A percentile compares a stretch with the other conserved stretches of the same genome.
These are phyloP conservation scores for Dexiosoma caninum DNA, from an alignment of 2,888 invertebrate species.

Conservation along the genomic window DNA sequence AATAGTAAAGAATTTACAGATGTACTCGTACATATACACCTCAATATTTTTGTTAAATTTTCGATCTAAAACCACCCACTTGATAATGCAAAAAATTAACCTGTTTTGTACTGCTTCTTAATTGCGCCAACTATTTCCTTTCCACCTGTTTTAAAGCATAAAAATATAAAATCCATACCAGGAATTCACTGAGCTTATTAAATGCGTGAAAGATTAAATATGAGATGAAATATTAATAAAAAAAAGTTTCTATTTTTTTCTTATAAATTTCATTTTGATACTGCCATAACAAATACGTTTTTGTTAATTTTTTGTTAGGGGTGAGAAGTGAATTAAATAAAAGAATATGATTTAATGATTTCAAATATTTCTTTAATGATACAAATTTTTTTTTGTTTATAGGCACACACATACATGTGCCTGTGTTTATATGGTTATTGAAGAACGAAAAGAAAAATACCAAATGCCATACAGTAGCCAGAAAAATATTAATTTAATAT, in stretches of 20 bases:
- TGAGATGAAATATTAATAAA: conserved; percentile 58
- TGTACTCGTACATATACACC: no score
- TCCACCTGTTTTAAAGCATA: not conserved
- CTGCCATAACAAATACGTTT: conserved; percentile 15
- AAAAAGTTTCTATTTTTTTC: not conserved
- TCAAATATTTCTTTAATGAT: conserved; percentile 61
- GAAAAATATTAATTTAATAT: conserved; percentile 11
- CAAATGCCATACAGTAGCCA: conserved; percentile 54
- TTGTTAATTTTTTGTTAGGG: not conserved
- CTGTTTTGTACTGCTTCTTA: no score
- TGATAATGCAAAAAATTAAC: no score
- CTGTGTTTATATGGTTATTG: conserved; percentile 22
- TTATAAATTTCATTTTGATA: conserved; percentile 27
- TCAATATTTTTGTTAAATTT: no score
- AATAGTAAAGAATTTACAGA: no score
- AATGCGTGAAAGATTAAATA: conserved; percentile 66
- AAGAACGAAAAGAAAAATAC: conserved; percentile 27
- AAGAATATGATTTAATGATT: conserved; percentile 63
- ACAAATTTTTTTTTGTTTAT: conserved; percentile 27
- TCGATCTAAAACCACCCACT: no score
- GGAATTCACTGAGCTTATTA: conserved; percentile 66
- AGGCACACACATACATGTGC: not conserved
- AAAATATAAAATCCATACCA: conserved; percentile 18
- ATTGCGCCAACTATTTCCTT: not conserved
- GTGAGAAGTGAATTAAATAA: conserved; percentile 20